Conservation (phyloP, 2,797 vertebrate species). For the Ctenopoma multispine region DNA sequence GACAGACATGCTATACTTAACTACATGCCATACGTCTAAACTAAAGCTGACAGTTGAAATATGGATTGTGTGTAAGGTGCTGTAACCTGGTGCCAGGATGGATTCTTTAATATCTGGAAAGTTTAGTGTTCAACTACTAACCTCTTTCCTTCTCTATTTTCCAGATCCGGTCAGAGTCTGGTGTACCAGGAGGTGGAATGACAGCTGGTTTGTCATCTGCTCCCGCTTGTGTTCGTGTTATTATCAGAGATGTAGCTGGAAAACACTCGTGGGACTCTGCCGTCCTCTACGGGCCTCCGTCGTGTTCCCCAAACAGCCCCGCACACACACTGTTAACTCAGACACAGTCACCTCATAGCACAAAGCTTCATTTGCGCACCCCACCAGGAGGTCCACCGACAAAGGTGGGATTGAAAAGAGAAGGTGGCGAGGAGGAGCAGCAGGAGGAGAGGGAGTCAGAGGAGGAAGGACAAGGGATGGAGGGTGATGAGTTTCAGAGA, state of each 20-base stretch:
- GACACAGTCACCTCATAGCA: conserved; percentile 53
- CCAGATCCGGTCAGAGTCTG: conserved; percentile 93
- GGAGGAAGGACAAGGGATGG: conserved; percentile 75
- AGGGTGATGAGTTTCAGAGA: conserved; percentile 75
- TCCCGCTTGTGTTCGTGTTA: conserved; percentile 92
- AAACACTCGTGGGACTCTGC: conserved; percentile 99
- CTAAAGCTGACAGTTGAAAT: neutral
- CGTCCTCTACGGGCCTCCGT: conserved; percentile 93
- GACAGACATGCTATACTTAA: neutral
- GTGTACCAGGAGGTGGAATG: conserved; percentile 93
- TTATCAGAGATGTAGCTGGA: conserved; percentile 95
- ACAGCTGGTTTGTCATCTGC: conserved; percentile 93
- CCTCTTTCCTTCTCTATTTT: conserved; percentile 60
- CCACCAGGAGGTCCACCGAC: conserved; percentile 73
- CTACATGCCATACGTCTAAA: neutral
- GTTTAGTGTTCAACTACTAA: neutral
- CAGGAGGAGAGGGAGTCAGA: conserved; percentile 79
- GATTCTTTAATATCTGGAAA: neutral
- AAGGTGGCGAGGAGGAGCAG: conserved; percentile 74
- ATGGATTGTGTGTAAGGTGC: neutral
- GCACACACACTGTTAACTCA: conserved; percentile 55
- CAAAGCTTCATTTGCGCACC: conserved; percentile 59
- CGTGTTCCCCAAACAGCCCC: conserved; percentile 74
- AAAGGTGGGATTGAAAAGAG: conserved; percentile 75
- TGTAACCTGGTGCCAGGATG: neutral